Conservation (phyloP, 2,888 invertebrate species). For the Sericinus montela region DNA sequence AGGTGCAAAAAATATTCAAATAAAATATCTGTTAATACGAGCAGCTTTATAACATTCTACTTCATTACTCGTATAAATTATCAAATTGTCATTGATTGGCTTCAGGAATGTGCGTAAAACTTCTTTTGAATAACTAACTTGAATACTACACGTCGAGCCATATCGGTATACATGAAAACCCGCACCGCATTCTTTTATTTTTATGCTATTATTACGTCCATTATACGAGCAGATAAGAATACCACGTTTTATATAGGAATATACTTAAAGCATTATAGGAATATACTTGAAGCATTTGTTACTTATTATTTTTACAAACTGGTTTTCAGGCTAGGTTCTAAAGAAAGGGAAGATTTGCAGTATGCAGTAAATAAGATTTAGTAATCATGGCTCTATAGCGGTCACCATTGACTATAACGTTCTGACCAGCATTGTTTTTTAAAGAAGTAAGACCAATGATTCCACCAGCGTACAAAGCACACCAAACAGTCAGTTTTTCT, state of each 20-base stretch:
- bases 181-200: conserved; percentile 50
- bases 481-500: no score
- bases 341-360: no score
- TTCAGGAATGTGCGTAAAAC: conserved; percentile 48
- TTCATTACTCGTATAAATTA: conserved; percentile 55
- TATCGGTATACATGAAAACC: conserved; percentile 16
- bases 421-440: no score
- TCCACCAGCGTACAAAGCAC: no score
- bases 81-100: conserved; percentile 48
- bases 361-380: no score
- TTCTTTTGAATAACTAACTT: conserved; percentile 53
- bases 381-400: no score
- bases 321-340: no score
- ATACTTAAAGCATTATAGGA: conserved; percentile 10
- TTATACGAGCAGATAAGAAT: conserved; percentile 11
- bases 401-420: no score
- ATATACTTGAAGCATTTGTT: conserved; percentile 7
- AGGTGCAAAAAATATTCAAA: no score
- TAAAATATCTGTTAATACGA: no score
- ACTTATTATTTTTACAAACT: neutral
- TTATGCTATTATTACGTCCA: conserved; percentile 50
- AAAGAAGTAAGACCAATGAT: no score
- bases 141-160: conserved; percentile 28
- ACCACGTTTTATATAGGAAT: conserved; percentile 13
- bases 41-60: conserved; percentile 20